These are phyloP conservation scores for Siphlonurus alternatus DNA, from an alignment of 2,888 invertebrate genomes.

Conservation along the genomic window DNA sequence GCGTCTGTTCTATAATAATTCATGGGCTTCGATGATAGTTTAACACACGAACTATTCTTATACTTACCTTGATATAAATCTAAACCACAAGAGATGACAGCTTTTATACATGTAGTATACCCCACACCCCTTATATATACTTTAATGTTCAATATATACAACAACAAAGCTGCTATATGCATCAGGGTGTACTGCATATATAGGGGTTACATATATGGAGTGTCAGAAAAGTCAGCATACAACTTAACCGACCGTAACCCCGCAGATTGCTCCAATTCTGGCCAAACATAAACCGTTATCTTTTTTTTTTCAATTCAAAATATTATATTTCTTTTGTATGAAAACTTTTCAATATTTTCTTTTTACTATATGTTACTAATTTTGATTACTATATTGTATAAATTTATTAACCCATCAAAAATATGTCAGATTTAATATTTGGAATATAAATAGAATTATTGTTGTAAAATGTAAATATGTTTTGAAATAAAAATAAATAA, in stretches of 20 bases:
- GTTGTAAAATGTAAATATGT: too few species aligned
- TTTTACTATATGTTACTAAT: too few species aligned
- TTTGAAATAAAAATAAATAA: too few species aligned
- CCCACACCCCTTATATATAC: neutral
- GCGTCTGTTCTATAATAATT: neutral
- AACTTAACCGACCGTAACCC: neutral
- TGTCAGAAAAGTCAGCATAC: neutral
- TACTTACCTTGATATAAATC: neutral
- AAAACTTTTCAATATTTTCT: too few species aligned
- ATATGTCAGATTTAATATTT: too few species aligned
- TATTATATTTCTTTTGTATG: neutral
- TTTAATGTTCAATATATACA: neutral
- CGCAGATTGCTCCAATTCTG: neutral
- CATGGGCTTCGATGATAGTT: neutral
- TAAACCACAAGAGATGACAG: neutral
- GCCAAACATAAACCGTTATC: neutral
- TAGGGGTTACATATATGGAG: neutral
- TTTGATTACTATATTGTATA: too few species aligned
- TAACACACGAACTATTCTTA: neutral
- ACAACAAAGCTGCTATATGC: neutral
- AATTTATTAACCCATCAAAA: too few species aligned
- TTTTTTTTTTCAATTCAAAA: neutral
- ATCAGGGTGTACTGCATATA: neutral
- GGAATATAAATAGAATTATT: too few species aligned
- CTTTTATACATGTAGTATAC: neutral